Evolutionary conservation across 1,140 invertebrate genomes (phyloP).

Genomic region (Sinonovacula constricta): DNA sequence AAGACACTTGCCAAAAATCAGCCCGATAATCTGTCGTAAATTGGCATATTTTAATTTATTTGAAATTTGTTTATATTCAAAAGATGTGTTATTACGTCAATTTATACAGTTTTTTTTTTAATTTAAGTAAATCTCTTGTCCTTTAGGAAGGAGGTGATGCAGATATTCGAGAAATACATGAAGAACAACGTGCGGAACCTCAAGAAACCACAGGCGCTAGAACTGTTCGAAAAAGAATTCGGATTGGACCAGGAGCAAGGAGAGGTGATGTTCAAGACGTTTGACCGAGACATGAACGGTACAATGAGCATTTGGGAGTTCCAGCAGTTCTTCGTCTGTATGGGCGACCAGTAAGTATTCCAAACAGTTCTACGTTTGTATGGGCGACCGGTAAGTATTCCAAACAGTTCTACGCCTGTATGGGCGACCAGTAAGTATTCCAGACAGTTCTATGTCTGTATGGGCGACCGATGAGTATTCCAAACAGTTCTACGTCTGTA

Average conservation of each 20-base stretch:
- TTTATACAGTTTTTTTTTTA: too few species aligned
- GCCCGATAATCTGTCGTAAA: too few species aligned
- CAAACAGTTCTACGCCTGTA: slow-evolving; percentile 69
- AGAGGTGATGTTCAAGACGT: slow-evolving; percentile 71
- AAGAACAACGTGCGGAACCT: slow-evolving; percentile 66
- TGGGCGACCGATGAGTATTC: slow-evolving; percentile 75
- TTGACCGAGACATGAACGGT: slow-evolving; percentile 73
- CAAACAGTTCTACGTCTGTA: slow-evolving; percentile 69
- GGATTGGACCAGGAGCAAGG: slow-evolving; percentile 65
- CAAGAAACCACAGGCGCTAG: slow-evolving; percentile 63
- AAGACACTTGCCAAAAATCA: too few species aligned
- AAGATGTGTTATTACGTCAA: not conserved
- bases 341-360: slow-evolving; percentile 68
- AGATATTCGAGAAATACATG: slow-evolving; percentile 72
- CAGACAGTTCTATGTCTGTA: too few species aligned
- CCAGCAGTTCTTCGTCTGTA: slow-evolving; percentile 69
- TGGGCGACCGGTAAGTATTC: slow-evolving; percentile 75
- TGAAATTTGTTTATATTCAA: not conserved
- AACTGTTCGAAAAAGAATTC: slow-evolving; percentile 69
- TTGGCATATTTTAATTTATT: slow-evolving; percentile 1
- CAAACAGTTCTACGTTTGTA: too few species aligned
- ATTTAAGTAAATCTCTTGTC: too few species aligned
- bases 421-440: slow-evolving; percentile 68
- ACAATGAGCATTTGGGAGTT: slow-evolving; percentile 76
- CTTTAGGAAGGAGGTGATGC: slow-evolving; percentile 64